phyloP scores from a whole-genome alignment of 2,113 vertebrate species.

The Chroicocephalus ridibundus region DNA sequence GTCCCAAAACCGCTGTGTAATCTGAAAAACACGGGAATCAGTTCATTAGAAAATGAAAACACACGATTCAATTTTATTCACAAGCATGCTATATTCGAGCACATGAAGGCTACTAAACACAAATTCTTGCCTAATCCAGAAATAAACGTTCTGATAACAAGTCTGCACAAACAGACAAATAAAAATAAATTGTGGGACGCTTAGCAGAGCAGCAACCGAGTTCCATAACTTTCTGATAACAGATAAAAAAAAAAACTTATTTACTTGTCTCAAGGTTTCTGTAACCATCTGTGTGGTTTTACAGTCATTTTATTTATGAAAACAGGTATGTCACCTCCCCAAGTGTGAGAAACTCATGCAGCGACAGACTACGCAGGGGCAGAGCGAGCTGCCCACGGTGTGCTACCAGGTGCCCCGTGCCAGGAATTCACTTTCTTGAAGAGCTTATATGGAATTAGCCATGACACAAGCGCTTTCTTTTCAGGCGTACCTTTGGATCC shows the following conservation, averaged over 20 bases:
- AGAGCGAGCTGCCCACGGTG: rapidly evolving
- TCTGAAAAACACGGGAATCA: conserved; percentile 77
- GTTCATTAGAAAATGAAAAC: background rate
- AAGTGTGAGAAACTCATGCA: rapidly evolving
- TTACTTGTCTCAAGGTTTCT: background rate
- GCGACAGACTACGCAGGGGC: rapidly evolving
- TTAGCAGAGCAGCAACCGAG: background rate
- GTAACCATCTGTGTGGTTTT: background rate
- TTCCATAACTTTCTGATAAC: background rate
- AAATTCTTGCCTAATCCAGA: background rate
- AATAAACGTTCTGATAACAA: background rate
- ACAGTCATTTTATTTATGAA: background rate
- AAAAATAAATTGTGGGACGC: background rate
- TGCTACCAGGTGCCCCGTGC: background rate
- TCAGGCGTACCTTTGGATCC: background rate
- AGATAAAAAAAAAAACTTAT: background rate
- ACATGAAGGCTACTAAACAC: background rate
- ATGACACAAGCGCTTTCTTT: rapidly evolving
- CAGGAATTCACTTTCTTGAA: background rate
- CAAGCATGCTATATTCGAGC: background rate
- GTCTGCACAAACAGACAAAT: background rate
- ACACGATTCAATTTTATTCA: background rate
- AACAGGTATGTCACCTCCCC: background rate
- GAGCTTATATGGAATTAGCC: rapidly evolving
- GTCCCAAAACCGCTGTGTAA: conserved; percentile 65